Evolutionary conservation across 2,113 vertebrate genomes (phyloP).

Genomic region (Paramormyrops kingsleyae): DNA sequence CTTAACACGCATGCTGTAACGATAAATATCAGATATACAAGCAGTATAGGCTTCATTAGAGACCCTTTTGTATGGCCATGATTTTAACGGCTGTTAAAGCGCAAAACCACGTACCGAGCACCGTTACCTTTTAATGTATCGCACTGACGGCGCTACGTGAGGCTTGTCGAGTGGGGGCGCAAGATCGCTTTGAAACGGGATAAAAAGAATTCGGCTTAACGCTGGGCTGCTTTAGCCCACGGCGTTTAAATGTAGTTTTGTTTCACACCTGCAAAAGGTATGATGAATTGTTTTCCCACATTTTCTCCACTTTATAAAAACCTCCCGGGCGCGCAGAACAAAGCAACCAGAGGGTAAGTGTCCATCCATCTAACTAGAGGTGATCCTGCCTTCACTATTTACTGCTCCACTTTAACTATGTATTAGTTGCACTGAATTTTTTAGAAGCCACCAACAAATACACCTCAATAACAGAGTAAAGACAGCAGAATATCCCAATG

Average conservation of each 20-base stretch:
- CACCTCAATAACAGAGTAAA: not conserved
- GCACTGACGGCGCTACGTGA: not conserved
- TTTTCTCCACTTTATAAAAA: not conserved
- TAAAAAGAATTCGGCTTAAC: not conserved
- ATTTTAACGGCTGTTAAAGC: not conserved
- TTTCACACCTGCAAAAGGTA: not conserved
- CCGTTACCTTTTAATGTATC: not conserved
- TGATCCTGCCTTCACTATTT: not conserved
- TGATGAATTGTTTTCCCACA: not conserved
- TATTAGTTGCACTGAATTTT: not conserved
- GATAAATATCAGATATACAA: not conserved
- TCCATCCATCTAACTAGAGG: not conserved
- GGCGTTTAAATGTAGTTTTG: not conserved
- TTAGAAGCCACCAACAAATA: not conserved
- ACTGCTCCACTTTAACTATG: not conserved
- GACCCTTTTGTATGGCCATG: not conserved
- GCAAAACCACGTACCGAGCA: not conserved
- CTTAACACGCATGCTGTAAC: not conserved
- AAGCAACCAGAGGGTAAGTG: not conserved
- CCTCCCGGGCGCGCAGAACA: not conserved
- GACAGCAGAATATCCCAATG: not conserved
- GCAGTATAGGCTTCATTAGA: not conserved
- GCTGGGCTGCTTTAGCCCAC: not conserved
- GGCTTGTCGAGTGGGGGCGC: not conserved
- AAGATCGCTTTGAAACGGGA: not conserved